Percentiles rank a stretch among this genome's conserved stretches.
Evolutionary conservation across 2,113 vertebrate genomes (phyloP).

Genomic region (Rhabdomys dilectus): DNA sequence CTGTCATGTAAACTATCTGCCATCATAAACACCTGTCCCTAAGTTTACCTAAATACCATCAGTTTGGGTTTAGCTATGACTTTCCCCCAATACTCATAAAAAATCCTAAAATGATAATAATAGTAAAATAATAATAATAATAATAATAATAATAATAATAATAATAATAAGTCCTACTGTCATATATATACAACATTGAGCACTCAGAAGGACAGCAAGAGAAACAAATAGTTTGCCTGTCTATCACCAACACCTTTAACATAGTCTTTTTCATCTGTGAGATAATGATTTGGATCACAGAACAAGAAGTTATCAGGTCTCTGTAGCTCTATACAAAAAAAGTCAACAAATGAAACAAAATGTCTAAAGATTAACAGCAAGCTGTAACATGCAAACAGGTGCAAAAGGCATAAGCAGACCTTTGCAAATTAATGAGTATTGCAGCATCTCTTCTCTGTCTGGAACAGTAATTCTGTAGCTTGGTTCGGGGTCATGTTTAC

Average conservation of each 20-base stretch:
- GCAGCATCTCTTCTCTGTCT: background rate
- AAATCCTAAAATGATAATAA: background rate
- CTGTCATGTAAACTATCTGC: background rate
- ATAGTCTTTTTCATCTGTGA: background rate
- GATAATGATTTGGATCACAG: background rate
- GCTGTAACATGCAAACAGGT: background rate
- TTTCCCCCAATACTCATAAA: background rate
- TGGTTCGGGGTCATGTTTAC: background rate
- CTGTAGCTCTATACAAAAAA: slow-evolving; percentile 11
- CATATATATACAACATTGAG: background rate
- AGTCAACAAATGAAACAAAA: background rate
- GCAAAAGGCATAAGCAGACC: background rate
- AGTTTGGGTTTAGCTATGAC: background rate
- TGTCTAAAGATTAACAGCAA: background rate
- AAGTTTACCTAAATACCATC: background rate
- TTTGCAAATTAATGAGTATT: background rate
- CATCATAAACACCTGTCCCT: background rate
- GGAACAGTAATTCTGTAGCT: background rate
- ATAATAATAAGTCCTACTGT: background rate
- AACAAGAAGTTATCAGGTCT: background rate
- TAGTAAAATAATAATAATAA: background rate
- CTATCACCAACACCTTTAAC: background rate
- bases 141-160: background rate
- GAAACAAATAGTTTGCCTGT: background rate
- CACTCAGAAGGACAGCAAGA: background rate